A percentile compares a stretch with the other conserved stretches of the same genome.
phyloP scores from a whole-genome alignment of 2,797 vertebrate species.

The Champsocephalus gunnari region DNA sequence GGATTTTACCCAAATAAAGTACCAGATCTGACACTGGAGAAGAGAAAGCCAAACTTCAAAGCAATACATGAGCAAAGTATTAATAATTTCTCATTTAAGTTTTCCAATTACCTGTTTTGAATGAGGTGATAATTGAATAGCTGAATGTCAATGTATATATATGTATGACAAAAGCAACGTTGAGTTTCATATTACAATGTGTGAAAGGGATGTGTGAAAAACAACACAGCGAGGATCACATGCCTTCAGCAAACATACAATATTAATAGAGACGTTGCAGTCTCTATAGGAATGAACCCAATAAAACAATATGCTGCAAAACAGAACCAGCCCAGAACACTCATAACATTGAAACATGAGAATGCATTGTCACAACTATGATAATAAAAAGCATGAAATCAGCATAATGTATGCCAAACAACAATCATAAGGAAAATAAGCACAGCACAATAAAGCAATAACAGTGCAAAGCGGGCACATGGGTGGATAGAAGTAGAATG shows the following conservation, averaged over 20 bases:
- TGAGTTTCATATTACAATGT: neutral
- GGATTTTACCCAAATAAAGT: conserved; percentile 23
- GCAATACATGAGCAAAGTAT: no score
- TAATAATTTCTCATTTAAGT: neutral
- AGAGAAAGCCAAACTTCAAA: no score
- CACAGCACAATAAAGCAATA: neutral
- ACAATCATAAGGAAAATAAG: neutral
- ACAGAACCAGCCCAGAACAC: conserved; percentile 5
- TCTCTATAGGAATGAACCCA: neutral
- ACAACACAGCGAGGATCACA: conserved; percentile 5
- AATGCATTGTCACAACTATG: conserved; percentile 11
- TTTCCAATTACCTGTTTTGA: neutral
- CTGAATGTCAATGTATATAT: conserved; percentile 10
- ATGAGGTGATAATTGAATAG: neutral
- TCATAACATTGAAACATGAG: conserved; percentile 4
- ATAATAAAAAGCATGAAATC: conserved; percentile 11
- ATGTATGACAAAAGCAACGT: neutral
- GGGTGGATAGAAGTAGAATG: neutral
- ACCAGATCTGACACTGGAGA: conserved; percentile 6
- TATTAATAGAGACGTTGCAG: neutral
- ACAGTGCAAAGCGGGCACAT: neutral
- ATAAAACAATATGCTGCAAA: conserved; percentile 10
- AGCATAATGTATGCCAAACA: neutral
- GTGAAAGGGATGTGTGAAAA: neutral
- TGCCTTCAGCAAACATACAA: neutral